Base-by-base conservation (phyloP, 2,888 invertebrate genomes). In the Drosophila infuscata region DNA sequence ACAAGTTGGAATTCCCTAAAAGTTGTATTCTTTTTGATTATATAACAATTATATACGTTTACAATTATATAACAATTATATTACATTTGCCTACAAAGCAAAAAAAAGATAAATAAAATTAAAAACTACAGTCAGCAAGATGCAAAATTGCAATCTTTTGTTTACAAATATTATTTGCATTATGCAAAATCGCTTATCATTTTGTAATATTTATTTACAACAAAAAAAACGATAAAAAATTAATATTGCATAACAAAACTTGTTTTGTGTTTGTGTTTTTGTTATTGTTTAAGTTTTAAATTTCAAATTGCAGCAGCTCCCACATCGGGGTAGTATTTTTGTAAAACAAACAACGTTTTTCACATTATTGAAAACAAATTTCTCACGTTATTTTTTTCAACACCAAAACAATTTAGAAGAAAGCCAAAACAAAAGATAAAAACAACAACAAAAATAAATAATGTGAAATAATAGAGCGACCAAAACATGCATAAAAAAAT, bases 401-500 rank as follows among this genome's bases (percentile, higher is more conserved):
- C 43, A 58, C 33, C 80, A 46, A 70, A 83, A 78, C 71, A 74
- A 63, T 73, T 76, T 76, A 33, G 72, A 83, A 75, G 73, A 82
- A 86, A 80, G 72, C 51, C 38, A 74, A 63, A 71, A 69, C 60
- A 43, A 59, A 69, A 68, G 63, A 67, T 64, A 60, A 43, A 56
- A 64, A 25, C 25, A 25, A 25, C 25, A 60, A 64, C 35, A 60
- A 74, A 74, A 63, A 62, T 61, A 66, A 72, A 67, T 54, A 72
- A 58, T 35, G 48, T 49, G 70, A 64, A 72, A 67, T 52, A 70
- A 54, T 35, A 49, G 51, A 30, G 12, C 56, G 53, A 74, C 62
- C 73, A 74, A 82, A 85, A 88, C 81, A 81, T 62, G 41, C 65
- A 79, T 70, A 64, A 78, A 87, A 87, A 86, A 87, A 87, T 88